A percentile compares a stretch with the other conserved stretches of the same genome.
phyloP scores from a whole-genome alignment of 1,140 invertebrate genomes.

The Neodiprion fabricii region DNA sequence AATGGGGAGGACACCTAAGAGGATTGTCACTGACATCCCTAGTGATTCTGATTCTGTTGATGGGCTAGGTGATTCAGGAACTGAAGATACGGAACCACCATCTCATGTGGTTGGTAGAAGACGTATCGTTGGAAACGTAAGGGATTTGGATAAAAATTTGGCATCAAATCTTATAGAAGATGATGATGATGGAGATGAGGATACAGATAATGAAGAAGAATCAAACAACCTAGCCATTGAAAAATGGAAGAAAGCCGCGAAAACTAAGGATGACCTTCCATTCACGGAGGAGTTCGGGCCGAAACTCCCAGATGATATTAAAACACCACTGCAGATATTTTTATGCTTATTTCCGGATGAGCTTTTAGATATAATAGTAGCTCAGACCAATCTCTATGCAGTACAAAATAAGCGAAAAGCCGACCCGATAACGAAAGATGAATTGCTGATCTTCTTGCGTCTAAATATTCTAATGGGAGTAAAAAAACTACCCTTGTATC shows the following conservation, averaged over 20 bases:
- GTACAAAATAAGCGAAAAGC: conserved; percentile 18
- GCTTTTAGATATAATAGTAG: conserved; percentile 19
- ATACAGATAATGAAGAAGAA: conserved; percentile 1
- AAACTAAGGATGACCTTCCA: background rate
- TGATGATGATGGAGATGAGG: conserved; percentile 4
- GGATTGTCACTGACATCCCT: background rate
- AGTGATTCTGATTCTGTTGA: background rate
- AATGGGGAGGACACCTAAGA: too few species aligned
- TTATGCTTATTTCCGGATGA: conserved; percentile 21
- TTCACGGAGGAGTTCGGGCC: conserved; percentile 23
- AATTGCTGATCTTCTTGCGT: conserved; percentile 30
- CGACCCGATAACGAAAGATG: conserved; percentile 21
- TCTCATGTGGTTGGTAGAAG: too few species aligned
- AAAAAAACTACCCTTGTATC: conserved; percentile 31
- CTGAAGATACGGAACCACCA: background rate
- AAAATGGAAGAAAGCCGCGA: conserved; percentile 10
- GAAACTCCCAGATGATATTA: conserved; percentile 21
- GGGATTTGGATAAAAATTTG: background rate
- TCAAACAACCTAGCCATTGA: conserved; percentile 7
- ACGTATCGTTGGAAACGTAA: too few species aligned
- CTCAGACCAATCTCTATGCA: conserved; percentile 25
- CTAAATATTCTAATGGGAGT: conserved; percentile 36
- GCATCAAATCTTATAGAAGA: background rate
- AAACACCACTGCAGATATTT: conserved; percentile 19
- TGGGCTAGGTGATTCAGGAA: background rate